Evolutionary conservation across 2,888 invertebrate genomes (phyloP).

Genomic region (Mythimna albipuncta): DNA sequence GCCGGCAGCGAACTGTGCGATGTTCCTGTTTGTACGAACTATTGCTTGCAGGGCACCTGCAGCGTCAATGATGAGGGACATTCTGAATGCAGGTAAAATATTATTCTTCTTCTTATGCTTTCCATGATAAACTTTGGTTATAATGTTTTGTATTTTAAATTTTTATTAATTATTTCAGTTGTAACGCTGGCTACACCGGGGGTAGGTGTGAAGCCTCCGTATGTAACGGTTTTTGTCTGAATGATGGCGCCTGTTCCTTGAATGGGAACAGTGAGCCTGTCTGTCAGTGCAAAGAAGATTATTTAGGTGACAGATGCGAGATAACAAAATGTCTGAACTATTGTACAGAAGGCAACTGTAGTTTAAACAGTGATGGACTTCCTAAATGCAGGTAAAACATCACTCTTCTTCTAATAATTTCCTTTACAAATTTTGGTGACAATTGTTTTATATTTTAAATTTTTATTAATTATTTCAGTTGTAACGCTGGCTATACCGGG

Average conservation of each 20-base stretch:
- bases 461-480: no score
- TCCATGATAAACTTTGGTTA: background rate
- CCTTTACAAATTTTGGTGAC: no score
- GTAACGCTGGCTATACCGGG: no score
- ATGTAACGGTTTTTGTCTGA: background rate
- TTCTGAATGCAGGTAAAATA: constrained; percentile 81
- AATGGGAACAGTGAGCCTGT: background rate
- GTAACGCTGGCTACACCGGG: background rate
- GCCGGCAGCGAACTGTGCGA: constrained; percentile 91
- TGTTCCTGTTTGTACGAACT: constrained; percentile 92
- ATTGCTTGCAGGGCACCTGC: constrained; percentile 93
- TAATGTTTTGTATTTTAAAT: background rate
- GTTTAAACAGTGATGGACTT: background rate
- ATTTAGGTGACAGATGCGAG: background rate
- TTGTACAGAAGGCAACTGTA: background rate
- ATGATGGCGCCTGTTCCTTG: background rate
- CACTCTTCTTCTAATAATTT: background rate
- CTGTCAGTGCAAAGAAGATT: constrained; percentile 1
- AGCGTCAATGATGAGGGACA: constrained; percentile 75
- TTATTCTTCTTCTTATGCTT: background rate
- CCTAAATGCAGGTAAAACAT: background rate
- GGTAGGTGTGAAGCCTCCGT: background rate
- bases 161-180: background rate
- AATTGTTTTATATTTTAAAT: no score
- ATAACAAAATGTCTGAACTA: background rate